Evolutionary conservation across 2,888 invertebrate species (phyloP).

Genomic region (Lutraria lutraria): DNA sequence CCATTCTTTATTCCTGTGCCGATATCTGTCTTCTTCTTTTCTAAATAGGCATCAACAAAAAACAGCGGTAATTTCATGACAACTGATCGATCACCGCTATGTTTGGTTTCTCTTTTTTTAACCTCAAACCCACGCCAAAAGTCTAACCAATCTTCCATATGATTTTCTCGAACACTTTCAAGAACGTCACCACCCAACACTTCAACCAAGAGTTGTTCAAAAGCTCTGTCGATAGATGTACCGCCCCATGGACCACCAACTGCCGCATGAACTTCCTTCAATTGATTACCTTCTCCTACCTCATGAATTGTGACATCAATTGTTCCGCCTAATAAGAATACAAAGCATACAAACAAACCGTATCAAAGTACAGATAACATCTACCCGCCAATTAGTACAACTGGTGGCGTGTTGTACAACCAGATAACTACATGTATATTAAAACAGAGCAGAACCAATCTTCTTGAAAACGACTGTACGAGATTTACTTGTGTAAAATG

Average conservation of each 20-base stretch:
- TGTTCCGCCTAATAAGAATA: background rate
- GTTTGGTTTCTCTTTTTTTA: background rate
- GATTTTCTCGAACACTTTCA: background rate
- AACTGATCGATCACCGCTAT: background rate
- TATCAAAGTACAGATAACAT: too few species aligned
- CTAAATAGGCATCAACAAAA: background rate
- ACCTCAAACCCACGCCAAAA: conserved; percentile 19
- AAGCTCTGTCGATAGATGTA: conserved; percentile 18
- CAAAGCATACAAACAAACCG: too few species aligned
- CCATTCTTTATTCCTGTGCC: background rate
- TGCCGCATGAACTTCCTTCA: conserved; percentile 25
- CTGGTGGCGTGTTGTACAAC: too few species aligned
- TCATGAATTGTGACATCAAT: conserved; percentile 27
- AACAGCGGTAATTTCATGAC: background rate
- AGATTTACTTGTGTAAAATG: too few species aligned
- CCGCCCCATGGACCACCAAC: conserved; percentile 23
- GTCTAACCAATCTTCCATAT: conserved; percentile 12
- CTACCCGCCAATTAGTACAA: too few species aligned
- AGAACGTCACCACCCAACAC: background rate
- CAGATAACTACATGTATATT: too few species aligned
- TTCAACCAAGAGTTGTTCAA: background rate
- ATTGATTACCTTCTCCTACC: background rate
- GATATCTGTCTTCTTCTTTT: background rate
- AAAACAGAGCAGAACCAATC: too few species aligned
- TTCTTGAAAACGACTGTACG: too few species aligned